Conservation (phyloP, 2,113 vertebrate genomes). For the Xenotilapia caudafasciata region DNA sequence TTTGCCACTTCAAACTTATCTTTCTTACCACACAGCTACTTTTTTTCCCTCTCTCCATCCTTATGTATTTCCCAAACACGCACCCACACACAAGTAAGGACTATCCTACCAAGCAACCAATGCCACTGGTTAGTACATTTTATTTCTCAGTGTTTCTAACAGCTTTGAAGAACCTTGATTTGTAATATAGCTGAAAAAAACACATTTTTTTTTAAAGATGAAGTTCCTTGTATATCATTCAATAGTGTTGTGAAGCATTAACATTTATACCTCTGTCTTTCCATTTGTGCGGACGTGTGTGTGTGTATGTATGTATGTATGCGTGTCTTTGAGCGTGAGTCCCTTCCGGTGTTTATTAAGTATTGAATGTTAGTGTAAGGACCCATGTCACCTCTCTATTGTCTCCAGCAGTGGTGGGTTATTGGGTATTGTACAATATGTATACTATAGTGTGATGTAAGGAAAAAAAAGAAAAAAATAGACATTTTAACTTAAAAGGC, state of each 20-base stretch:
- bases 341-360: constrained; percentile 42
- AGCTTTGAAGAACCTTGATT: constrained; percentile 35
- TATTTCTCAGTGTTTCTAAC: constrained; percentile 34
- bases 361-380: constrained; percentile 72
- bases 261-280: constrained; percentile 34
- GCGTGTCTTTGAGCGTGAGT: not conserved
- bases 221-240: constrained; percentile 60
- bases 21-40: constrained; percentile 10
- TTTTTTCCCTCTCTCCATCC: not conserved
- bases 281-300: not conserved
- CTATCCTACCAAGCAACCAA: not conserved
- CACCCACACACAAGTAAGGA: not conserved
- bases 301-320: not conserved
- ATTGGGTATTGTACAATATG: constrained; percentile 78
- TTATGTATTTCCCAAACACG: not conserved
- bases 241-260: constrained; percentile 72
- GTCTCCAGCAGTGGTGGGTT: constrained; percentile 57
- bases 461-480: constrained; percentile 59
- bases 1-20: constrained; percentile 32
- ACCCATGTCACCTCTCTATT: constrained; percentile 7
- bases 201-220: constrained; percentile 36
- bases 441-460: constrained; percentile 74
- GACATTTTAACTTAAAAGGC: constrained; percentile 76
- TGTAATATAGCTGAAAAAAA: constrained; percentile 57
- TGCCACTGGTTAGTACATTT: constrained; percentile 16